Evolutionary conservation across 2,888 invertebrate species (phyloP).

Genomic region (Polyommatus icarus): DNA sequence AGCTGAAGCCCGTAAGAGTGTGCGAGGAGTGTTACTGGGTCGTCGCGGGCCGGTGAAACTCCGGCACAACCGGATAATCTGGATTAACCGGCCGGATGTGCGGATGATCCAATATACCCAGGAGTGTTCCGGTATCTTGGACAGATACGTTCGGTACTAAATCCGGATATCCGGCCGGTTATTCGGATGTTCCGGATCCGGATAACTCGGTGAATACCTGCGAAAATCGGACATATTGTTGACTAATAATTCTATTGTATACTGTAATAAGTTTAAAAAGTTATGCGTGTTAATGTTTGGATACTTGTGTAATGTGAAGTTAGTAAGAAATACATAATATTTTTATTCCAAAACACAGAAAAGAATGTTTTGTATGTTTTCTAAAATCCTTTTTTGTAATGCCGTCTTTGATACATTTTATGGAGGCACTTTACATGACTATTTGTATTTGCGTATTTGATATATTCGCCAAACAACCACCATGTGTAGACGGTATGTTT

Average conservation of each 20-base stretch:
- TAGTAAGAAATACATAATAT: too few relatives aligned
- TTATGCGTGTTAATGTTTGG: neutral
- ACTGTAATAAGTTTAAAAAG: neutral
- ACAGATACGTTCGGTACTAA: too few relatives aligned
- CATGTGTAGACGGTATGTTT: too few relatives aligned
- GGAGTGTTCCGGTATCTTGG: neutral
- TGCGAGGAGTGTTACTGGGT: slow-evolving; percentile 90
- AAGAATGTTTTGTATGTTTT: too few relatives aligned
- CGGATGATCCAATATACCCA: neutral
- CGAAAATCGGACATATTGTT: neutral
- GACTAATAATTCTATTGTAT: neutral
- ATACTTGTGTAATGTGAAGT: too few relatives aligned
- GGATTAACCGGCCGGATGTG: neutral
- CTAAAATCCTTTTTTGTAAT: too few relatives aligned
- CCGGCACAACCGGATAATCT: neutral
- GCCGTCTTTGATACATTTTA: too few relatives aligned
- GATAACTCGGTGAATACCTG: neutral
- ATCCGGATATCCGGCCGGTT: neutral
- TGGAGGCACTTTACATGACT: too few relatives aligned
- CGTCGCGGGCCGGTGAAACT: slow-evolving; percentile 56
- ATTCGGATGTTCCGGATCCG: neutral
- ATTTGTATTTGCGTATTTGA: too few relatives aligned
- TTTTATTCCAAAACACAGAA: too few relatives aligned
- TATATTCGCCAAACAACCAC: too few relatives aligned
- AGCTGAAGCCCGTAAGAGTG: slow-evolving; percentile 95